Evolutionary conservation across 2,888 invertebrate species (phyloP), one percentile per base, ranked within the genome.

Genomic region (Lapara coniferarum): DNA sequence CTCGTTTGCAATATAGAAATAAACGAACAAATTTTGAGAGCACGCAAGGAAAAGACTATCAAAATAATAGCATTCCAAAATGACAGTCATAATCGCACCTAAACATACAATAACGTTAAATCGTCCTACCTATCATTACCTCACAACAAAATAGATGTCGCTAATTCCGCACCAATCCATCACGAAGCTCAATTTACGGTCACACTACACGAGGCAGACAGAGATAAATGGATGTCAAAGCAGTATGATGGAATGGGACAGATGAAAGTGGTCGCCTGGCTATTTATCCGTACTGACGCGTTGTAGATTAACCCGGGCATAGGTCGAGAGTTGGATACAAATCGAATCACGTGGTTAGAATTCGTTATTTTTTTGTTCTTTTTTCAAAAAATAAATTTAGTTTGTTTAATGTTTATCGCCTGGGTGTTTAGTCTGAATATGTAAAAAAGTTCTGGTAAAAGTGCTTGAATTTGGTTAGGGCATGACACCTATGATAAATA

Each of bases 201-300:
- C 70, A 30, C 81, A 66, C 58, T 74, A 70, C 16, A 67, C 12
- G 25, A 16, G 69, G 63, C 46, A 79, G 85, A 85, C 83, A 82
- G 77, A 78, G 84, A 87, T 78, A 81, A 83, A 85, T 85, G 71
- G 74, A 78, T 75, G 78, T 80, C 75, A 78, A 77, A 76, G 75
- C 76, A 77, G 75, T 74, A 80, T 80, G 82, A 81, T 76, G 75
- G 81, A 85, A 78, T 81, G 77, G 80, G 84, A 83, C 77, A 78
- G 82, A 79, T 74, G 75, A 75, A 76, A 70, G 68, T 70, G 71
- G 70, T 72, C 71, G 71, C 71, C 72, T 70, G 74, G 69, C 73
- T 72, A 77, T 78, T 84, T 82, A 82, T 82, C 78, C 78, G 72
- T 70, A 70, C 76, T 79, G 82, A 82, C 81, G 74, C 75, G 77